These are phyloP conservation scores for Mnemiopsis leidyi DNA, from an alignment of 37 sponge, comb jelly and placozoan genomes.

Conservation along the genomic window DNA sequence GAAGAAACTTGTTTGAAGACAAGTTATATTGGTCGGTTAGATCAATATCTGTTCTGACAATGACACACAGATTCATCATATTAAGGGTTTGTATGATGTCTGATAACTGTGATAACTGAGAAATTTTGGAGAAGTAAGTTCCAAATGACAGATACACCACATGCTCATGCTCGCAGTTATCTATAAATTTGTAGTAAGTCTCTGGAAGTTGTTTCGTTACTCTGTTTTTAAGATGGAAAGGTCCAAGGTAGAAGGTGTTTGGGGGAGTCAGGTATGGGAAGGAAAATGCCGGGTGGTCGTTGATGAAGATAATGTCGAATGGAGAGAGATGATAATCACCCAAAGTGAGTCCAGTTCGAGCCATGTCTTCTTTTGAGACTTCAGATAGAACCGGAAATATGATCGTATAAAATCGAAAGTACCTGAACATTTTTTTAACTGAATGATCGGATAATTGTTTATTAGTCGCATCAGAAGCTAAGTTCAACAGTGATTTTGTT, in stretches of 20 bases:
- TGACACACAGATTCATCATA: neutral
- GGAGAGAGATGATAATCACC: neutral
- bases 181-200: neutral
- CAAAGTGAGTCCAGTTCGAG: neutral
- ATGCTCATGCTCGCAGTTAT: neutral
- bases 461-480: too few relatives aligned
- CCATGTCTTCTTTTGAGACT: neutral
- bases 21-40: neutral
- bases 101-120: neutral
- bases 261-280: constrained; percentile 40
- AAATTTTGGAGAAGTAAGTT: neutral
- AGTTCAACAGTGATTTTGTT: too few relatives aligned
- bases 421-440: neutral
- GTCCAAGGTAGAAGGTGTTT: constrained; percentile 30
- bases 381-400: neutral
- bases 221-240: neutral
- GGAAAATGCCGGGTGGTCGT: constrained; percentile 41
- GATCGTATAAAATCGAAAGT: neutral
- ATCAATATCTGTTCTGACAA: neutral
- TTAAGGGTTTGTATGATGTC: neutral
- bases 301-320: constrained; percentile 2
- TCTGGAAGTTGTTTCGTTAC: neutral
- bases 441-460: too few relatives aligned
- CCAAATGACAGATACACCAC: constrained; percentile 37
- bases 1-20: neutral